A percentile compares a stretch with the other conserved stretches of the same genome.
Conservation (phyloP, 1,140 invertebrate genomes). For the Drosophila sucinea region DNA sequence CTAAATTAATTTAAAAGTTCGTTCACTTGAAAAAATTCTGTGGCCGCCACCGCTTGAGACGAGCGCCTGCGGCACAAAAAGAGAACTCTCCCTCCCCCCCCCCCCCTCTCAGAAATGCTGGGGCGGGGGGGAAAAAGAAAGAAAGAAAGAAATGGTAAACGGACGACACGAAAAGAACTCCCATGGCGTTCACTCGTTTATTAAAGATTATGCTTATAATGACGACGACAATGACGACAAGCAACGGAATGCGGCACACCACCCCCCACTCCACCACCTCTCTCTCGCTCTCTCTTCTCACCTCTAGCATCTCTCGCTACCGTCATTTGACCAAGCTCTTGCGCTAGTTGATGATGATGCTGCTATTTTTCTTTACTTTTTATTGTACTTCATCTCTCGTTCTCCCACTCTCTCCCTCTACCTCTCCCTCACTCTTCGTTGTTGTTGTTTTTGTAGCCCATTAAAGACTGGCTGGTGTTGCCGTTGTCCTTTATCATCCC, state of each 20-base stretch:
- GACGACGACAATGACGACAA: constrained; percentile 79
- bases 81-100: background rate
- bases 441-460: constrained; percentile 32
- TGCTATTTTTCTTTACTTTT: constrained; percentile 64
- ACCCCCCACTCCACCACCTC: background rate
- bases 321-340: constrained; percentile 24
- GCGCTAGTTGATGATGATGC: constrained; percentile 64
- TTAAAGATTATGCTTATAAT: constrained; percentile 81
- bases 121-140: background rate
- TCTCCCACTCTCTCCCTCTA: constrained; percentile 6
- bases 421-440: constrained; percentile 7
- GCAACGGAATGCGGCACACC: constrained; percentile 47
- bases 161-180: constrained; percentile 34
- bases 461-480: constrained; percentile 45
- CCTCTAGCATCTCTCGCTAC: background rate
- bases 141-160: constrained; percentile 9
- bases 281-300: background rate
- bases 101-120: background rate
- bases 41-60: constrained; percentile 67
- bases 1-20: constrained; percentile 81
- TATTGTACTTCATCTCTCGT: constrained; percentile 58
- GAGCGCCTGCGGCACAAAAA: constrained; percentile 51
- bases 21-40: constrained; percentile 75
- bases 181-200: constrained; percentile 74
- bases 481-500: constrained; percentile 42